Evolutionary conservation across 2,888 invertebrate species (phyloP), one percentile per base, ranked within the genome.

Genomic region (Chironomus riparius): DNA sequence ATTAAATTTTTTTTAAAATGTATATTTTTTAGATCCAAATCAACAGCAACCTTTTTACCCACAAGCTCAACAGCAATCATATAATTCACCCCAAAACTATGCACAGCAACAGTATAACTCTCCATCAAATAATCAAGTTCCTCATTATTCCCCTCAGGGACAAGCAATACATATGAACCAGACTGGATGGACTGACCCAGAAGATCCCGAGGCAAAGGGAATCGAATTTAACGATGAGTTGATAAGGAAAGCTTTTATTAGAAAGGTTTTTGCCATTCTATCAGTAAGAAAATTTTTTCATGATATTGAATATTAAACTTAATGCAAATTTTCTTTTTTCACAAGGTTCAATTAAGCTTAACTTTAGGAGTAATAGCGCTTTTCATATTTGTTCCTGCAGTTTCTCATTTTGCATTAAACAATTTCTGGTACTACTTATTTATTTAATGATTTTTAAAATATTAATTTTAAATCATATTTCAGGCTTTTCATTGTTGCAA

Each of bases 371-470:
- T 91, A 80, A 89, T 91, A 77, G 83, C 86, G 2, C 80, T 89
- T 74, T 90, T 91, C 79, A 80, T 87, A 13, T 87, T 84, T 79
- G 86, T 87, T 78, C 18, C 79, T 7, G 83, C 83, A 0, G 90
- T 92, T 0, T 86, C 86, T 80, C 0, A 79, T 0, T 94, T 88
- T 85, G 90, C 90, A 0, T 78, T 70, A 0, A 1, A 56, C 0
- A 88, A 92, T 80, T 80, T 84, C 0, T 88, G 85, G 80, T 81
- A 93, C 62, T 88, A 91, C 84, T 90, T 88, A 88, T 83, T 91
- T 0, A 90, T 2, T 85, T 92, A 78, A 89, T 83, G 2, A 80
- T 28, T 28, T 28, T 28, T 3, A 28, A 28, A 4, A 28, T 28
- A 28, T 3, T 28, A 28, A 28, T 28, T n/a, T n/a, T n/a, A n/a